Evolutionary conservation across 1,140 invertebrate genomes (phyloP), one percentile per base, ranked within the genome.

Genomic region (Sarcophaga peregrina): DNA sequence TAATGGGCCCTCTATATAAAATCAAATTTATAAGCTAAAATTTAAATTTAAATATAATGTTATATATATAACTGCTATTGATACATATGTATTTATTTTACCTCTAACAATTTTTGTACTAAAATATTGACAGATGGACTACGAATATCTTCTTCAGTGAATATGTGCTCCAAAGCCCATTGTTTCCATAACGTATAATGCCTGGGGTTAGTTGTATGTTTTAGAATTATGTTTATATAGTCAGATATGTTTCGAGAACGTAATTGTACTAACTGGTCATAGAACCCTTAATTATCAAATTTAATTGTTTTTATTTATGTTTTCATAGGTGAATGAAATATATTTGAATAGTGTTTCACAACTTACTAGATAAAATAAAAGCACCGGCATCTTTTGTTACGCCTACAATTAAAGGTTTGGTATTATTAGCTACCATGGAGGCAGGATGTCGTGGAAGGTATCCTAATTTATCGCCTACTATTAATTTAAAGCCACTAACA

Each of bases 351-450:
- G 8, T 52, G 9, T 52, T 52, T 52, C 8, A 52, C 8, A 8
- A 68, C 62, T 68, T 20, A 90, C 89, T 86, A 13, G 88, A 88
- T 37, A 90, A 25, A 76, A 90, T 88, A n/a, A 88, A 90, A 25
- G 87, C 86, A 15, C 89, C 86, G 17, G 89, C 89, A 50, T 90
- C 88, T 80, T 89, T 90, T 48, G 89, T 76, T 15, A 86, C 86
- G 1, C 89, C 89, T 0, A 85, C 48, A 48, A 90, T 85, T 45
- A 84, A 72, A 10, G 89, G 89, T 52, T 74, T 62, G 62, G 80
- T 85, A 17, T 85, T 87, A 73, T 83, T 85, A 50, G 82, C 82
- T 6, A 85, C 84, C 62, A 90, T 75, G 0, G 85, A 80, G 4
- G 86, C 85, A 0, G 89, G 89, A 74, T 85, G 85, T n/a, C 84